These are phyloP conservation scores for Bursaphelenchus mucronatus DNA, from an alignment of 1,140 invertebrate species.

Conservation along the genomic window DNA sequence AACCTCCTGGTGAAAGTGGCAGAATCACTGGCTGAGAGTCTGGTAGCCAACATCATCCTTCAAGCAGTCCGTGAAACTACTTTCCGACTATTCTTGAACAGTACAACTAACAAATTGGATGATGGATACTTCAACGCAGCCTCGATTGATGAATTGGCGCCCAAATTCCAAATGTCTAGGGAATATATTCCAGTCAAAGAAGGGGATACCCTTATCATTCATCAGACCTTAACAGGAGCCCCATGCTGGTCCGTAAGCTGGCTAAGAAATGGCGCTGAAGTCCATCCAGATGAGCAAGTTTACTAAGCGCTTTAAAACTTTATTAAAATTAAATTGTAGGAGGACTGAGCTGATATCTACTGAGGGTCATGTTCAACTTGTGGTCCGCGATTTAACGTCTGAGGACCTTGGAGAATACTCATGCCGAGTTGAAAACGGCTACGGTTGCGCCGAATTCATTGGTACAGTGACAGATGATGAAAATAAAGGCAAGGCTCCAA, in stretches of 20 bases:
- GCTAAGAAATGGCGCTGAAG: slow-evolving; percentile 31
- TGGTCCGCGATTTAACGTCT: slow-evolving; percentile 32
- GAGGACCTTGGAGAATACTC: slow-evolving; percentile 35
- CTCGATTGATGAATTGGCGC: slow-evolving; percentile 27
- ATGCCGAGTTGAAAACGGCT: slow-evolving; percentile 38
- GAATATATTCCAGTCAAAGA: slow-evolving; percentile 36
- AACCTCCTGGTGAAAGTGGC: slow-evolving; percentile 56
- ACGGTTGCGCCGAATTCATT: slow-evolving; percentile 40
- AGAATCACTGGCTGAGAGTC: slow-evolving; percentile 45
- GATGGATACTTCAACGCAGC: slow-evolving; percentile 4
- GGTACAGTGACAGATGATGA: slow-evolving; percentile 28
- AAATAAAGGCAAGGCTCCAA: too few species aligned
- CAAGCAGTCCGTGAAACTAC: slow-evolving; percentile 48
- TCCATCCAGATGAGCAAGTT: slow-evolving; percentile 35
- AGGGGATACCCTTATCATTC: slow-evolving; percentile 39
- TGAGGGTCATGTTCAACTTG: slow-evolving; percentile 35
- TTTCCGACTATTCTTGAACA: slow-evolving; percentile 14
- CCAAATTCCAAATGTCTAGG: slow-evolving; percentile 38
- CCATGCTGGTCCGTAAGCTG: slow-evolving; percentile 41
- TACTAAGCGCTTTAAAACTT: background rate
- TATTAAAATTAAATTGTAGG: too few species aligned
- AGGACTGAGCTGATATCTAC: slow-evolving; percentile 27
- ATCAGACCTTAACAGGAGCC: slow-evolving; percentile 35
- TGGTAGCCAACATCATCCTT: slow-evolving; percentile 54
- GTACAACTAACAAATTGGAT: slow-evolving; percentile 30